phyloP scores from a whole-genome alignment of 2,113 vertebrate genomes.

The Rattus norvegicus region DNA sequence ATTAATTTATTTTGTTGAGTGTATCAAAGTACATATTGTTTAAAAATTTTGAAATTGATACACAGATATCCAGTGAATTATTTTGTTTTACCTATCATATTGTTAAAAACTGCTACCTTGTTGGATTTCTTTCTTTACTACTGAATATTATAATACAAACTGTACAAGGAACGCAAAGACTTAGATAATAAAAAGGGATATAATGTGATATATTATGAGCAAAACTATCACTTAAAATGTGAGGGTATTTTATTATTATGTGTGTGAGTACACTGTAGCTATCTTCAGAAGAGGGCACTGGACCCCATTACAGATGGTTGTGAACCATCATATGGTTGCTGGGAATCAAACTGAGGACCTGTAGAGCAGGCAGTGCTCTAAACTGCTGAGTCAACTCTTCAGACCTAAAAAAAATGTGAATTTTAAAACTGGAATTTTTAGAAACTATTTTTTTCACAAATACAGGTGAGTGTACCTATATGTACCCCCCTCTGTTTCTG shows the following conservation, averaged over 20 bases:
- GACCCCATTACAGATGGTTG: too few species aligned
- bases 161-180: not conserved
- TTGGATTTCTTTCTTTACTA: conserved; percentile 44
- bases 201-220: not conserved
- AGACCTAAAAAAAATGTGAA: not conserved
- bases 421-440: conserved; percentile 37
- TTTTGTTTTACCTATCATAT: not conserved
- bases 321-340: too few species aligned
- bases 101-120: not conserved
- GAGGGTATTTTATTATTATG: too few species aligned
- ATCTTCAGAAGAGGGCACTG: too few species aligned
- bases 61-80: not conserved
- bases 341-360: too few species aligned
- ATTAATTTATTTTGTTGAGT: conserved; percentile 12
- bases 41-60: not conserved
- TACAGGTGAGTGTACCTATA: not conserved
- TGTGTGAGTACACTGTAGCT: too few species aligned
- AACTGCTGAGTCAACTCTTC: too few species aligned
- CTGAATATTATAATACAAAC: not conserved
- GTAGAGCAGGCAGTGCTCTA: too few species aligned
- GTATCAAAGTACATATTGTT: not conserved
- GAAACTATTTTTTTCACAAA: not conserved
- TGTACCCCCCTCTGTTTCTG: too few species aligned
- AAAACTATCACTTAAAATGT: conserved; percentile 45
- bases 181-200: not conserved